A percentile compares a stretch with the other conserved stretches of the same genome.
phyloP scores from a whole-genome alignment of 2,888 invertebrate species.

The Eledona agricola region DNA sequence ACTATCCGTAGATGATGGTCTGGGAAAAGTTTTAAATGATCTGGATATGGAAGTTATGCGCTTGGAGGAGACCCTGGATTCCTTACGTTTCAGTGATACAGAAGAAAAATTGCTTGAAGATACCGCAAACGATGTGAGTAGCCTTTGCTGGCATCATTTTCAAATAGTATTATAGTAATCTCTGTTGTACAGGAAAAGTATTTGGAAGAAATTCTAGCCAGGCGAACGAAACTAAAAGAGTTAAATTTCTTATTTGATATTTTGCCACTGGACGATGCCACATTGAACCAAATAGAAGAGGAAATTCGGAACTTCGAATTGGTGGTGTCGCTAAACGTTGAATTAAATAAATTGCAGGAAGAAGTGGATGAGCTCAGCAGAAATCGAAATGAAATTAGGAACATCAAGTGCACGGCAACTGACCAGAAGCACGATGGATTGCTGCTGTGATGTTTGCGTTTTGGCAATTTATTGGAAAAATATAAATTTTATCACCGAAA shows the following conservation, averaged over 20 bases:
- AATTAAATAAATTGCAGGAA: slow-evolving; percentile 26
- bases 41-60: neutral
- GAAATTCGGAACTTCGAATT: slow-evolving; percentile 33
- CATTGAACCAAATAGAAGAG: slow-evolving; percentile 22
- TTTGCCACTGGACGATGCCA: slow-evolving; percentile 7
- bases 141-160: too few relatives aligned
- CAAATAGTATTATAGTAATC: slow-evolving; percentile 3
- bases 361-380: slow-evolving; percentile 32
- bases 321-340: slow-evolving; percentile 16
- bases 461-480: too few relatives aligned
- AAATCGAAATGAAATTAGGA: slow-evolving; percentile 18
- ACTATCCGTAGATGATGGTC: slow-evolving; percentile 3
- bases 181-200: slow-evolving; percentile 8
- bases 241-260: slow-evolving; percentile 3
- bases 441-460: too few relatives aligned
- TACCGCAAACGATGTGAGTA: neutral
- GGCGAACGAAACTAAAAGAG: slow-evolving; percentile 5
- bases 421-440: too few relatives aligned
- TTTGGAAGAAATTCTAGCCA: slow-evolving; percentile 1
- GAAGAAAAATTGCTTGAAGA: slow-evolving; percentile 1
- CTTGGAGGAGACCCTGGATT: neutral
- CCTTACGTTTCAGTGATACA: slow-evolving; percentile 3
- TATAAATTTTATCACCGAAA: too few relatives aligned
- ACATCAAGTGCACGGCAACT: slow-evolving; percentile 10
- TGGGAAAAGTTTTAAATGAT: neutral